phyloP scores from a whole-genome alignment of 2,113 vertebrate species.

The Trochalopteron elliotii region DNA sequence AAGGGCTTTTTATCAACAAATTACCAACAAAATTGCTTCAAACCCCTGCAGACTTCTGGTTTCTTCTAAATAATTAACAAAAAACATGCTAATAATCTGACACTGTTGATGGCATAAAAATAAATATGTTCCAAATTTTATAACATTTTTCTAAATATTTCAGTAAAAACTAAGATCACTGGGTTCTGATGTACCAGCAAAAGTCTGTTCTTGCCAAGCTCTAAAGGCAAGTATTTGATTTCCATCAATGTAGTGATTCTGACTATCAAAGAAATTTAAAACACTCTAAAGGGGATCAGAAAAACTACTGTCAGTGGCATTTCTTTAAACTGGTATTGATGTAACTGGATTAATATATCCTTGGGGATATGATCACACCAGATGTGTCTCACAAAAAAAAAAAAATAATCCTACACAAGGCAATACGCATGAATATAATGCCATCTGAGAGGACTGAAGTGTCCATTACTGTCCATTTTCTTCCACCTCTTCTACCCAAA shows the following conservation, averaged over 20 bases:
- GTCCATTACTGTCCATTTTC: not conserved
- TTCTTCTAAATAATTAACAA: not conserved
- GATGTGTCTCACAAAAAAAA: not conserved
- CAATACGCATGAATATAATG: not conserved
- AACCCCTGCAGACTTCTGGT: not conserved
- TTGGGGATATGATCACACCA: not conserved
- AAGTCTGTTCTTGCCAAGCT: not conserved
- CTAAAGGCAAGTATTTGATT: not conserved
- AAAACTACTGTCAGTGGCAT: not conserved
- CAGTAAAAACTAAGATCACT: not conserved
- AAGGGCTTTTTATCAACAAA: not conserved
- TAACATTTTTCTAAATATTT: not conserved
- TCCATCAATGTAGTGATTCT: not conserved
- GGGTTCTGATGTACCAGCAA: not conserved
- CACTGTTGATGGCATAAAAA: not conserved
- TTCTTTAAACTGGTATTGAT: not conserved
- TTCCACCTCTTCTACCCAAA: not conserved
- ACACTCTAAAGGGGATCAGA: not conserved
- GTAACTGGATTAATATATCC: not conserved
- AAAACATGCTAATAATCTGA: not conserved
- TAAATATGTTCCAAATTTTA: not conserved
- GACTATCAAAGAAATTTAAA: not conserved
- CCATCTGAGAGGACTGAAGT: not conserved
- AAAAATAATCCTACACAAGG: not conserved
- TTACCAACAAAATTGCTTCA: not conserved